Base-by-base conservation (phyloP, 2,113 vertebrate species). In the Triplophysa siluroides region DNA sequence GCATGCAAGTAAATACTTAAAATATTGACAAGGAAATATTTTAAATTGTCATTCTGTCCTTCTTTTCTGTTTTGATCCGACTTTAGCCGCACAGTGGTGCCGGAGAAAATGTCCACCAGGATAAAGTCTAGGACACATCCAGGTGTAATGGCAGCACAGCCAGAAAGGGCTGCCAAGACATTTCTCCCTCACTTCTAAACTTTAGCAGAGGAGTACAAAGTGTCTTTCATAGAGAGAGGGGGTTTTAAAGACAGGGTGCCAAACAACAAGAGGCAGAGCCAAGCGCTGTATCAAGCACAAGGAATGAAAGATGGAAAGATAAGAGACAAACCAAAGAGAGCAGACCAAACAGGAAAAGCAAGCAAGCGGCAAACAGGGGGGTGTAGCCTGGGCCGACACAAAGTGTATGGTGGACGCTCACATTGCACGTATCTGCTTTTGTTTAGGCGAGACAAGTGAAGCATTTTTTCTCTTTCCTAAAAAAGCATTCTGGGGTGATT, bases 341-440 rank as follows among this genome's bases (percentile, higher is more conserved):
- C 89, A 92, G 91, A 92, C 92, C 91, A 93, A 92, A 93, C 92
- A 93, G 91, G 92, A 92, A 92, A 90, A 89, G 86, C 81, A 89
- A 76, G 83, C 83, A 79, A 84, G 83, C 76, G 88, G 81, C 88
- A 90, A 88, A 88, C 86, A 85, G 38, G 76, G 45, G 85, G 91
- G 91, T 71, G 89, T 91, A 75, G 86, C 84, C 88, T 83, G 88
- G 64, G 83, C 71, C 76, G 78, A 85, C 88, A 84, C 54, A 50
- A 38, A 68, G 67, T 18, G 45, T 19, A 19, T 83, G 86, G 87
- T 87, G 84, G 86, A 90, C 56, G 58, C 65, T 81, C 79, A 83
- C 78, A 50, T 82, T 79, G 19, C 65, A 77, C 41, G 69, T 64
- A 62, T 83, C 89, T 89, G 87, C 24, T 62, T 67, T 78, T 67